Evolutionary conservation across 2,797 vertebrate species (phyloP).

Genomic region (Enteromius treurensis): DNA sequence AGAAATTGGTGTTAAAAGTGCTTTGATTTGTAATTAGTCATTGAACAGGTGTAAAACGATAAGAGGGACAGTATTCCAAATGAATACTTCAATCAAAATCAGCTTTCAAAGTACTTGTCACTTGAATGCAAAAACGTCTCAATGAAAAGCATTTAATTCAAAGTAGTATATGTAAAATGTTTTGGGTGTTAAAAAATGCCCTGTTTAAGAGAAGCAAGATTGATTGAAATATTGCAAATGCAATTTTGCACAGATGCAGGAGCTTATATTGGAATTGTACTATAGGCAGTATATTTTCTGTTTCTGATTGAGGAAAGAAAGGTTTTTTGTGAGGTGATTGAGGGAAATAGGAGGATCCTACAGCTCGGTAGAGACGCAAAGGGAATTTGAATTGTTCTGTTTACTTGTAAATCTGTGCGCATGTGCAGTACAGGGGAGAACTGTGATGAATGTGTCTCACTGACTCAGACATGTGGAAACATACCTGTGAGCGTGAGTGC

Average conservation of each 20-base stretch:
- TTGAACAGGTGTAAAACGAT: background rate
- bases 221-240: background rate
- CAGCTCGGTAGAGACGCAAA: background rate
- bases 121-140: background rate
- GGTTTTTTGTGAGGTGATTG: background rate
- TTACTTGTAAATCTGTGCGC: background rate
- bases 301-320: background rate
- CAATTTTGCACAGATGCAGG: too few relatives aligned
- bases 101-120: background rate
- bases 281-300: background rate
- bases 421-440: background rate
- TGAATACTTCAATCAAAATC: constrained; percentile 1
- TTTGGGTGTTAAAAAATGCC: background rate
- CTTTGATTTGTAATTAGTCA: constrained; percentile 7
- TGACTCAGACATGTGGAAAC: constrained; percentile 44
- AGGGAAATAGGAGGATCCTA: background rate
- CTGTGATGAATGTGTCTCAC: constrained; percentile 53
- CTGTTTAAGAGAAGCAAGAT: background rate
- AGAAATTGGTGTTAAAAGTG: constrained; percentile 5
- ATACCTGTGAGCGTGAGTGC: constrained; percentile 44
- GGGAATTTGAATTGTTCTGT: background rate
- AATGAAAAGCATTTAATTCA: background rate
- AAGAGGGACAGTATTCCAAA: constrained; percentile 6
- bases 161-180: background rate
- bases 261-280: too few relatives aligned